These are phyloP conservation scores for Cryptoprocta ferox DNA, from an alignment of 2,797 vertebrate species.

Conservation along the genomic window DNA sequence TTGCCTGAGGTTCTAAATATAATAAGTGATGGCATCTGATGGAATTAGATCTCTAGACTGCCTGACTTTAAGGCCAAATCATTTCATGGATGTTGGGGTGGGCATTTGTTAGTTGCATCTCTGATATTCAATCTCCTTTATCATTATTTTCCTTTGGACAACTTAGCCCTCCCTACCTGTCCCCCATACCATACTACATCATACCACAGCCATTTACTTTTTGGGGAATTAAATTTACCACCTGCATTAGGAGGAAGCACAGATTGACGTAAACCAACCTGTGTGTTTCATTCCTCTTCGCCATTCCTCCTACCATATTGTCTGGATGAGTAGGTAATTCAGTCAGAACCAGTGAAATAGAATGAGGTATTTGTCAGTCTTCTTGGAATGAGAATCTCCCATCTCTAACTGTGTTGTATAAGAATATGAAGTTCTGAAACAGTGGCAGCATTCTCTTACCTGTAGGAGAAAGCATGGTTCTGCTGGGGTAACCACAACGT, in stretches of 20 bases:
- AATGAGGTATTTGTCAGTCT: neutral
- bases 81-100: neutral
- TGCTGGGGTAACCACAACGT: neutral
- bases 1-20: neutral
- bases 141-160: neutral
- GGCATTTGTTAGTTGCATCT: neutral
- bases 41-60: neutral
- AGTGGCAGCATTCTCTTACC: neutral
- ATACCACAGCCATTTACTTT: neutral
- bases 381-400: neutral
- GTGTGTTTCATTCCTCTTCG: neutral
- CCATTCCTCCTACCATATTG: neutral
- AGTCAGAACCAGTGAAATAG: neutral
- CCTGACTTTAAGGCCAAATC: neutral
- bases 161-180: neutral
- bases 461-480: neutral
- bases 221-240: neutral
- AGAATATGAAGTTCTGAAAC: neutral
- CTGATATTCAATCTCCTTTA: neutral
- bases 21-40: neutral
- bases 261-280: neutral
- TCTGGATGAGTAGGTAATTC: neutral
- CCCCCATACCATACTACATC: neutral
- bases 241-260: neutral
- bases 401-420: neutral